phyloP scores from a whole-genome alignment of 2,888 invertebrate genomes.

The Bursaphelenchus okinawaensis region DNA sequence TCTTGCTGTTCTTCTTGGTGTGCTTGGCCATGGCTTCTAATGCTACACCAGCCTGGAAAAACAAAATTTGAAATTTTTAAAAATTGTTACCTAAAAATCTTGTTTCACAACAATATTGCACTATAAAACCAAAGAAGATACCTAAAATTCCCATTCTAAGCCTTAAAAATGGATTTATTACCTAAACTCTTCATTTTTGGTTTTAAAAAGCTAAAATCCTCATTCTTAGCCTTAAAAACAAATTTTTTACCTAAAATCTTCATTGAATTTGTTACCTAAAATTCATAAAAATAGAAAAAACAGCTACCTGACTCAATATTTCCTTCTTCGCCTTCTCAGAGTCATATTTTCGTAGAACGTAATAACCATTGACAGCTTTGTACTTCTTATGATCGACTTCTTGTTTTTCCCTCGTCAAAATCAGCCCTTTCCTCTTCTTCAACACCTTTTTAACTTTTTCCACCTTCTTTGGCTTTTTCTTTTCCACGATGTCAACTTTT shows the following conservation, averaged over 20 bases:
- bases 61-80: not conserved
- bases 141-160: too few species aligned
- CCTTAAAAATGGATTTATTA: too few species aligned
- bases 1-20: constrained; percentile 14
- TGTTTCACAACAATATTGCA: too few species aligned
- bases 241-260: not conserved
- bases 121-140: too few species aligned
- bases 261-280: too few species aligned
- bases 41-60: constrained; percentile 23
- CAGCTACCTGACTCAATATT: constrained; percentile 5
- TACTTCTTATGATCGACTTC: constrained; percentile 5
- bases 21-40: constrained; percentile 23
- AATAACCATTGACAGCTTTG: constrained; percentile 1
- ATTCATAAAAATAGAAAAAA: too few species aligned
- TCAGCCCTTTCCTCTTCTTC: not conserved
- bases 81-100: too few species aligned
- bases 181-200: too few species aligned
- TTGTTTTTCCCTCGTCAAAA: not conserved
- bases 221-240: not conserved
- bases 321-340: constrained; percentile 11
- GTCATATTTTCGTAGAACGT: not conserved
- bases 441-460: not conserved
- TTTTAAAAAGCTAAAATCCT: too few species aligned
- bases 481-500: not conserved
- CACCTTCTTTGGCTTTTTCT: not conserved